Percentiles rank a stretch among this genome's conserved stretches.
Evolutionary conservation across 2,888 invertebrate species (phyloP).

Genomic region (Adineta ricciae): DNA sequence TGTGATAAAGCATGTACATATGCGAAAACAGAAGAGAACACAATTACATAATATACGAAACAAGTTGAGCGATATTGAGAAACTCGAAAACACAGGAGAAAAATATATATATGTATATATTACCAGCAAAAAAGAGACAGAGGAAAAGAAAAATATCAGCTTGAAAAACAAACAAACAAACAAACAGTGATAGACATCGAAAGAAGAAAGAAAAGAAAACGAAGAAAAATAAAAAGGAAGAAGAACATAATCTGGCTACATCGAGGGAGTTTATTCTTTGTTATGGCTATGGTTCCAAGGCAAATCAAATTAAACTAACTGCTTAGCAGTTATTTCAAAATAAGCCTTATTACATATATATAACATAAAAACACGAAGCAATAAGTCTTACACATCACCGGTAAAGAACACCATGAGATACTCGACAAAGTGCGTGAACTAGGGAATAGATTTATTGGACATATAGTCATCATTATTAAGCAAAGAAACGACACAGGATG

Average conservation of each 20-base stretch:
- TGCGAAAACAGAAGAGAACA: not conserved
- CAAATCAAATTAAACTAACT: not conserved
- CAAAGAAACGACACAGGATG: not conserved
- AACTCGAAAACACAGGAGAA: not conserved
- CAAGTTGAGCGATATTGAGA: not conserved
- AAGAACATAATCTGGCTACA: not conserved
- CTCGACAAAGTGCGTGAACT: not conserved
- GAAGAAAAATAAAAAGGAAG: not conserved
- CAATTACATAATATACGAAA: not conserved
- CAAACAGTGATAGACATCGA: not conserved
- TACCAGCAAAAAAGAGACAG: not conserved
- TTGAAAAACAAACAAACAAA: not conserved
- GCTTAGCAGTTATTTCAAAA: not conserved
- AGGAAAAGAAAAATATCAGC: not conserved
- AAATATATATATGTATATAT: not conserved
- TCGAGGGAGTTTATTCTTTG: not conserved
- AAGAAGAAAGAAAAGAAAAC: not conserved
- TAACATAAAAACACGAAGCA: not conserved
- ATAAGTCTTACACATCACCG: not conserved
- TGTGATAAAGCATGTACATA: not conserved
- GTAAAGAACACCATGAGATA: not conserved
- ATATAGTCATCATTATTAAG: not conserved
- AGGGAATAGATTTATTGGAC: not conserved
- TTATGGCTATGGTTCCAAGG: not conserved
- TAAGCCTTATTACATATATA: not conserved